Evolutionary conservation across 2,113 vertebrate species (phyloP).

Genomic region (Rattus rattus): DNA sequence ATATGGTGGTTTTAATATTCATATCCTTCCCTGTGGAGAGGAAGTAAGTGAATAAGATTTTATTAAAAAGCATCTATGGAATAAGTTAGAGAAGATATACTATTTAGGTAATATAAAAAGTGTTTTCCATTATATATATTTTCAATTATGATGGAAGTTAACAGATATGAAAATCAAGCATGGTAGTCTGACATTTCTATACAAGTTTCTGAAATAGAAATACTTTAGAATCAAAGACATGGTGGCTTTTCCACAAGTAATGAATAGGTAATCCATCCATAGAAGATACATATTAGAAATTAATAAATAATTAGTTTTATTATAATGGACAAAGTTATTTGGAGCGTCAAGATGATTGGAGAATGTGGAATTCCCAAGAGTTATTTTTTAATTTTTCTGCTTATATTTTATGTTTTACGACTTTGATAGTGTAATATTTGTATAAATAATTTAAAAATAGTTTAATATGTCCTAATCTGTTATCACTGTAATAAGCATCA

Average conservation of each 20-base stretch:
- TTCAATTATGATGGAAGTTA: background rate
- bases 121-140: background rate
- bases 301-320: background rate
- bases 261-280: background rate
- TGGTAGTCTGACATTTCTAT: background rate
- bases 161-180: background rate
- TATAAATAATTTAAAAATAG: background rate
- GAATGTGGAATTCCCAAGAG: background rate
- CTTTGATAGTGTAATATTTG: background rate
- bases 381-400: background rate
- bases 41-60: background rate
- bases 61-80: background rate
- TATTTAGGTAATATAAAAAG: background rate
- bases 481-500: background rate
- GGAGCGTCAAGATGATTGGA: background rate
- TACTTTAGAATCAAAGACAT: background rate
- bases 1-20: background rate
- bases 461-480: background rate
- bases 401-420: background rate
- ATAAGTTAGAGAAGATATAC: background rate
- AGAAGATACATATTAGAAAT: background rate
- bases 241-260: background rate
- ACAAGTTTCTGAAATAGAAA: background rate
- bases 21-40: background rate
- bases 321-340: background rate